phyloP scores from a whole-genome alignment of 2,888 invertebrate species.

The Leucozona laternaria region DNA sequence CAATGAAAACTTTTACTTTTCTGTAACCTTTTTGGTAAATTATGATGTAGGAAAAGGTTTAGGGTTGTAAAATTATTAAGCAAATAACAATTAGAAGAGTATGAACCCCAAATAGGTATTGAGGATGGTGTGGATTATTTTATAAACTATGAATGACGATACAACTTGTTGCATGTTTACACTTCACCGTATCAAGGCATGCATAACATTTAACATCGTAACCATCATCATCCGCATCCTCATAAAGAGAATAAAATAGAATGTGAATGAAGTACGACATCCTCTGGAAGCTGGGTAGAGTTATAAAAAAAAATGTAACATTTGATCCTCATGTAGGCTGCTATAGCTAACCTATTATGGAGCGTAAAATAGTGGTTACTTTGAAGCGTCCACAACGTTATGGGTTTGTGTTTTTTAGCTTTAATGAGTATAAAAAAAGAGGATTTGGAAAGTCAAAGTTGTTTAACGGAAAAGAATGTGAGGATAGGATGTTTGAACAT shows the following conservation, averaged over 20 bases:
- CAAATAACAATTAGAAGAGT: constrained; percentile 46
- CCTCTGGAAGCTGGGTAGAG: constrained; percentile 9
- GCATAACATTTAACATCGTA: constrained; percentile 37
- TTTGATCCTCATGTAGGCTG: constrained; percentile 4
- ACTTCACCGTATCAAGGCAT: constrained; percentile 23
- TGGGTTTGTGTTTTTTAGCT: constrained; percentile 64
- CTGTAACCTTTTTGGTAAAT: constrained; percentile 32
- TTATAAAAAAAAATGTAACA: constrained; percentile 15
- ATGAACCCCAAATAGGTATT: constrained; percentile 17
- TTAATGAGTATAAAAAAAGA: constrained; percentile 45
- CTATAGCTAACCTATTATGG: constrained; percentile 14
- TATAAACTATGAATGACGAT: constrained; percentile 67
- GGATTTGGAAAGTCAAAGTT: constrained; percentile 36
- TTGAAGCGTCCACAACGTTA: constrained; percentile 59
- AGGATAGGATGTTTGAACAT: constrained; percentile 1
- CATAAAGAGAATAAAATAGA: constrained; percentile 23
- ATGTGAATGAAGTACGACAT: constrained; percentile 42
- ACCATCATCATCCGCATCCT: constrained; percentile 21
- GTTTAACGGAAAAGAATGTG: not conserved
- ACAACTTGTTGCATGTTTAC: constrained; percentile 64
- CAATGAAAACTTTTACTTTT: constrained; percentile 42
- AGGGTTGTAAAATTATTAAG: constrained; percentile 43
- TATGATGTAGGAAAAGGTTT: constrained; percentile 38
- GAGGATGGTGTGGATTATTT: constrained; percentile 4
- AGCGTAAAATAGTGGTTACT: constrained; percentile 64